phyloP scores from a whole-genome alignment of 2,888 invertebrate species.

The Lasioglossum zephyrum region DNA sequence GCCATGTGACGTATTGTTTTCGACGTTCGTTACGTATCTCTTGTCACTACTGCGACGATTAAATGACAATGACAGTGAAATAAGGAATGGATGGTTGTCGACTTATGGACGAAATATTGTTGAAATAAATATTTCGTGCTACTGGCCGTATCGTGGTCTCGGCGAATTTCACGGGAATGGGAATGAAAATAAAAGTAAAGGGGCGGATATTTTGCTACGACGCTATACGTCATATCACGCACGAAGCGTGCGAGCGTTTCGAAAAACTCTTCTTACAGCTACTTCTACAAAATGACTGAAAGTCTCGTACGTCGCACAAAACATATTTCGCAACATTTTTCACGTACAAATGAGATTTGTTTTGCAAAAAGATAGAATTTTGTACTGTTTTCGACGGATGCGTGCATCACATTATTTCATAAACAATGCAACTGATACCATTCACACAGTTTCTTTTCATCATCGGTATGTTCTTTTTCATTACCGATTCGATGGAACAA shows the following conservation, averaged over 20 bases:
- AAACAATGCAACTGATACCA: conserved; percentile 29
- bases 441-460: conserved; percentile 7
- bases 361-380: not conserved
- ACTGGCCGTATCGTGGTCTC: not conserved
- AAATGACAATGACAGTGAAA: conserved; percentile 13
- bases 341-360: not conserved
- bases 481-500: not conserved
- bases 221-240: no score
- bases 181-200: not conserved
- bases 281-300: conserved; percentile 15
- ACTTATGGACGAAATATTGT: not conserved
- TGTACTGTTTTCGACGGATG: not conserved
- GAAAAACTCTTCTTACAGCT: not conserved
- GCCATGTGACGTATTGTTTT: conserved; percentile 29
- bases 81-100: not conserved
- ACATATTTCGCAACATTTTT: not conserved
- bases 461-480: not conserved
- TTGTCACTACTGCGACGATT: not conserved
- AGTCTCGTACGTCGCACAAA: not conserved
- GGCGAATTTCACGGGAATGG: not conserved
- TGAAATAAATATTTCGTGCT: not conserved
- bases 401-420: not conserved
- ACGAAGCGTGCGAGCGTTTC: not conserved
- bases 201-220: not conserved
- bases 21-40: not conserved